Conservation (phyloP, 2,113 vertebrate genomes). For the Nothoprocta pentlandii region DNA sequence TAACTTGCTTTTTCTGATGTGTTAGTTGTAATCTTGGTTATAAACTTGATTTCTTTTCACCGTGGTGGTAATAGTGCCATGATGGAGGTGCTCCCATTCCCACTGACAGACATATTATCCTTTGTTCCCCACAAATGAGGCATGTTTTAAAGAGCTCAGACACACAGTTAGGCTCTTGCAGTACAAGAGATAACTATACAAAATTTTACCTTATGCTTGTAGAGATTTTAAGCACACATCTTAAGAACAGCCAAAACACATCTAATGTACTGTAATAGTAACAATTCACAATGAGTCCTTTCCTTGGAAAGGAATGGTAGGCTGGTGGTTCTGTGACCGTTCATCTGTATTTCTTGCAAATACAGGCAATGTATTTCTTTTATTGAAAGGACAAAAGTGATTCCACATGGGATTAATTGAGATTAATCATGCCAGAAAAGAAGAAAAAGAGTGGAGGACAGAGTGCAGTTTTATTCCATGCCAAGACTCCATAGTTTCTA, state of each 20-base stretch:
- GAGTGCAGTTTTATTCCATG: background rate
- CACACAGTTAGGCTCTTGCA: background rate
- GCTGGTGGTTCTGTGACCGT: background rate
- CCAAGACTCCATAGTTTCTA: background rate
- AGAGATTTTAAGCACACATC: background rate
- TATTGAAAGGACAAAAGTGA: background rate
- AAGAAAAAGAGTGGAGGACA: background rate
- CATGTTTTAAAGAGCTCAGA: background rate
- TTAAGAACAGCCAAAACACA: background rate
- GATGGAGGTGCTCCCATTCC: fast-evolving
- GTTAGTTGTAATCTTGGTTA: background rate
- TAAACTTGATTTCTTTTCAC: background rate
- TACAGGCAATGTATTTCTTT: background rate
- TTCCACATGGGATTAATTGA: background rate
- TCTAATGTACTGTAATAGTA: background rate
- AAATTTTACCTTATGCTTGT: background rate
- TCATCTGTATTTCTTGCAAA: background rate
- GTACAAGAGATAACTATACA: background rate
- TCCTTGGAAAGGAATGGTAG: background rate
- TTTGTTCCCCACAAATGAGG: background rate
- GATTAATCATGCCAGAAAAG: background rate
- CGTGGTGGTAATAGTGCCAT: background rate
- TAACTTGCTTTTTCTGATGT: background rate
- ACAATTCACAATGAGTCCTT: background rate
- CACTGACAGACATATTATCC: background rate